Percentiles rank a stretch among this genome's conserved stretches.
Conservation (phyloP, 1,140 invertebrate species). For the Radopholus similis region DNA sequence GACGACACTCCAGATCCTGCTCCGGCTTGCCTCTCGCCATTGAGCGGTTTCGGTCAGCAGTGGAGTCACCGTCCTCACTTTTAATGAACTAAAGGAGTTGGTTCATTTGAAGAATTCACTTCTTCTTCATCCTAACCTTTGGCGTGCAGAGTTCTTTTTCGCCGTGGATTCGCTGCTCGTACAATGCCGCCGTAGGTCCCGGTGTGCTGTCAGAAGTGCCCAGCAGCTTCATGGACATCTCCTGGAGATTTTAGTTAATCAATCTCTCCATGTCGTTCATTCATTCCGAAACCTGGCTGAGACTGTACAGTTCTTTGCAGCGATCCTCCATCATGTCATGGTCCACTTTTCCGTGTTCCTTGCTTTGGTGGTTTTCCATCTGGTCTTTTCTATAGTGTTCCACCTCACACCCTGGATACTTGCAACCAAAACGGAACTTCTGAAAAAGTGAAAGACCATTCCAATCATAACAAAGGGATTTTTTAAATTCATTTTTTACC, state of each 20-base stretch:
- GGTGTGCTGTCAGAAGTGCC: slow-evolving; percentile 52
- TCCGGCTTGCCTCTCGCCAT: slow-evolving; percentile 19
- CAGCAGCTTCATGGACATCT: slow-evolving; percentile 59
- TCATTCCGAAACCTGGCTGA: slow-evolving; percentile 16
- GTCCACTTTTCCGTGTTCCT: slow-evolving; percentile 52
- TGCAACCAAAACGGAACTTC: slow-evolving; percentile 55
- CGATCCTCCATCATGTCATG: slow-evolving; percentile 56
- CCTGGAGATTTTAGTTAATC: too few relatives aligned
- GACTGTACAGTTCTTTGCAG: slow-evolving; percentile 28
- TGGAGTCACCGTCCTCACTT: too few relatives aligned
- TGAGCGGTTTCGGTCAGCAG: too few relatives aligned
- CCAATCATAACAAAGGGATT: too few relatives aligned
- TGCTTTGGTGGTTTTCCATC: slow-evolving; percentile 58
- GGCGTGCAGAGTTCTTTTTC: too few relatives aligned
- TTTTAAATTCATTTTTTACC: too few relatives aligned
- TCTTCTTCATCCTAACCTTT: too few relatives aligned
- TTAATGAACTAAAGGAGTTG: too few relatives aligned
- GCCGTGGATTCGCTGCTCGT: slow-evolving; percentile 38
- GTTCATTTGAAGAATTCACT: too few relatives aligned
- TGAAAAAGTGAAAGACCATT: too few relatives aligned
- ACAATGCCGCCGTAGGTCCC: slow-evolving; percentile 45
- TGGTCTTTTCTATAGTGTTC: slow-evolving; percentile 60
- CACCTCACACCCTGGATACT: slow-evolving; percentile 44
- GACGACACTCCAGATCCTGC: slow-evolving; percentile 44
- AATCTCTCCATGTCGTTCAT: too few relatives aligned